Conservation (phyloP, 2,797 vertebrate species). For the Tragopan temminckii region DNA sequence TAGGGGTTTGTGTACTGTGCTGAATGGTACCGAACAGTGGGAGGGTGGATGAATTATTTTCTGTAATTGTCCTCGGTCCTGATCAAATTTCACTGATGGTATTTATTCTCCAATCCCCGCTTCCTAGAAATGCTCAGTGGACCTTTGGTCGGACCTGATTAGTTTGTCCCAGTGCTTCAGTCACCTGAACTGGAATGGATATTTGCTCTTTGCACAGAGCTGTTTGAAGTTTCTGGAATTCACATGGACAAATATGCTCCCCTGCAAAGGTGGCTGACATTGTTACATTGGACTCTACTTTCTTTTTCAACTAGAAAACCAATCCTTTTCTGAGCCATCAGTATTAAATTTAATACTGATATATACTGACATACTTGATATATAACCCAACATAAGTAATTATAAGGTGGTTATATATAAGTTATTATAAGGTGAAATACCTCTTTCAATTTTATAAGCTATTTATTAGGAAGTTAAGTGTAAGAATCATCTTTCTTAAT, state of each 20-base stretch:
- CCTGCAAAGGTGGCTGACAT: fast-evolving
- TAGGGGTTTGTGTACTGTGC: background rate
- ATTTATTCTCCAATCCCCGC: conserved; percentile 10
- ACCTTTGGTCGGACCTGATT: conserved; percentile 19
- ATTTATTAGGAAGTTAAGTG: background rate
- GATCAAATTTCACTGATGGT: background rate
- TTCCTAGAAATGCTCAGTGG: conserved; percentile 12
- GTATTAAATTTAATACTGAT: background rate
- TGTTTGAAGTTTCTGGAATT: conserved; percentile 15
- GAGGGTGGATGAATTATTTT: background rate
- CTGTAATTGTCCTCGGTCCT: background rate
- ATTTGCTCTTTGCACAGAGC: conserved; percentile 59
- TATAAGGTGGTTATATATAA: background rate
- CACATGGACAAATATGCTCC: background rate
- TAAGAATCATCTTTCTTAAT: background rate
- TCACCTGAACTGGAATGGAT: background rate
- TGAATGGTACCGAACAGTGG: background rate
- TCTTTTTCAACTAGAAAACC: background rate
- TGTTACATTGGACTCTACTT: background rate
- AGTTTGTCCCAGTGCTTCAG: background rate
- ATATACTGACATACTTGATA: too few species aligned
- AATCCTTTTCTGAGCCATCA: background rate
- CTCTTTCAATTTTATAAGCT: background rate
- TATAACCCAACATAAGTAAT: background rate
- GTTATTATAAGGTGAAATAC: background rate